Evolutionary conservation across 2,113 vertebrate species (phyloP).

Genomic region (Catagonus wagneri): DNA sequence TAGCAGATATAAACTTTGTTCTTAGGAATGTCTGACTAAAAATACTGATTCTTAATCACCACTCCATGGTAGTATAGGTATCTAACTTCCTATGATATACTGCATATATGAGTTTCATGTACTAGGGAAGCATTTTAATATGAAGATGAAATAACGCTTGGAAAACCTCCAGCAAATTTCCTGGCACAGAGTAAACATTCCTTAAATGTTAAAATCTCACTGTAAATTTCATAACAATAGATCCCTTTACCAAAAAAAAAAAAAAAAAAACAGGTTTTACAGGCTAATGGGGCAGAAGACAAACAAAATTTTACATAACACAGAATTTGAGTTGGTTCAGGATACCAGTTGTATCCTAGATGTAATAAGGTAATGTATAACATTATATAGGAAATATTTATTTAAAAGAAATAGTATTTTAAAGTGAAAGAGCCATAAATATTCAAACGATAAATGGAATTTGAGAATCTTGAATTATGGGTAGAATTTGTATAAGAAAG

Average conservation of each 20-base stretch:
- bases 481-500: background rate
- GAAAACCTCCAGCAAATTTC: background rate
- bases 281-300: background rate
- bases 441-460: background rate
- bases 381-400: background rate
- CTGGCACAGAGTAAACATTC: background rate
- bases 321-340: background rate
- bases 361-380: background rate
- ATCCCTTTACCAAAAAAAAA: background rate
- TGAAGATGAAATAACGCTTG: background rate
- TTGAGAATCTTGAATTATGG: background rate
- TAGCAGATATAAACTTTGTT: background rate
- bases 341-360: background rate
- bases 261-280: background rate
- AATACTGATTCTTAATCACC: background rate
- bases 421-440: background rate
- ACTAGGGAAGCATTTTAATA: background rate
- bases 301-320: background rate
- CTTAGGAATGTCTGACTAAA: background rate
- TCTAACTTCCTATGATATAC: background rate
- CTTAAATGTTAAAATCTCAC: background rate
- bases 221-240: background rate
- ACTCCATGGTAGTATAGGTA: background rate
- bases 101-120: background rate
- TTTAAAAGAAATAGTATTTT: background rate